A percentile compares a stretch with the other conserved stretches of the same genome.
Conservation (phyloP, 2,888 invertebrate species). For the Allolobophora icterica region DNA sequence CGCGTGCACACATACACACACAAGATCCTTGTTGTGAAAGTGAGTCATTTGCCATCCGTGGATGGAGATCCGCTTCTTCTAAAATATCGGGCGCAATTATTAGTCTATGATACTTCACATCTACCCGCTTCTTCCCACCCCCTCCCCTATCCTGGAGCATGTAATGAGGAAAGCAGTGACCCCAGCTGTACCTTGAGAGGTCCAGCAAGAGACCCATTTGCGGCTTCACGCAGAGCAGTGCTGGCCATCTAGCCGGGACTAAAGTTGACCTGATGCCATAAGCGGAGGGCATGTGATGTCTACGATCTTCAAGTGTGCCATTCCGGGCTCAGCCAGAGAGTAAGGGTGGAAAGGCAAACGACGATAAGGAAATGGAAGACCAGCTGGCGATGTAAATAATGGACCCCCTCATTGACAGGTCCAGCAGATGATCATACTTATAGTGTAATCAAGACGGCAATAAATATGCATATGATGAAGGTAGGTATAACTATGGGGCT, state of each 20-base stretch:
- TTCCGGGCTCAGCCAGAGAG: too few species aligned
- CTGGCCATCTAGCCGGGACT: neutral
- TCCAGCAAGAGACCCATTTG: neutral
- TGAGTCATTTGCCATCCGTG: neutral
- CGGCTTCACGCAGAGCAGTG: neutral
- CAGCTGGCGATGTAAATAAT: neutral
- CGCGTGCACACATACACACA: too few species aligned
- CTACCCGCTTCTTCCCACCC: neutral
- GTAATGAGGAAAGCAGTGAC: neutral
- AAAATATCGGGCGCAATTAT: neutral
- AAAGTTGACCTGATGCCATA: neutral
- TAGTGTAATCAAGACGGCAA: too few species aligned
- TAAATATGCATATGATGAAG: neutral
- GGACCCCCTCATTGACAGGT: neutral
- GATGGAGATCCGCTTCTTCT: neutral
- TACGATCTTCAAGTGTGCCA: neutral
- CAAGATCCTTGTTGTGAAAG: neutral
- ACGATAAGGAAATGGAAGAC: neutral
- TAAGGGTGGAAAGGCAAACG: neutral
- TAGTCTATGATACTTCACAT: neutral
- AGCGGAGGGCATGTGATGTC: neutral
- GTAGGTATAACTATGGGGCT: neutral
- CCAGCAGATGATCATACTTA: too few species aligned
- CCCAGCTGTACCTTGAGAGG: neutral
- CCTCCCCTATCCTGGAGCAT: neutral